A percentile compares a stretch with the other conserved stretches of the same genome.
phyloP scores from a whole-genome alignment of 2,113 vertebrate species.

The Megaleporinus macrocephalus region DNA sequence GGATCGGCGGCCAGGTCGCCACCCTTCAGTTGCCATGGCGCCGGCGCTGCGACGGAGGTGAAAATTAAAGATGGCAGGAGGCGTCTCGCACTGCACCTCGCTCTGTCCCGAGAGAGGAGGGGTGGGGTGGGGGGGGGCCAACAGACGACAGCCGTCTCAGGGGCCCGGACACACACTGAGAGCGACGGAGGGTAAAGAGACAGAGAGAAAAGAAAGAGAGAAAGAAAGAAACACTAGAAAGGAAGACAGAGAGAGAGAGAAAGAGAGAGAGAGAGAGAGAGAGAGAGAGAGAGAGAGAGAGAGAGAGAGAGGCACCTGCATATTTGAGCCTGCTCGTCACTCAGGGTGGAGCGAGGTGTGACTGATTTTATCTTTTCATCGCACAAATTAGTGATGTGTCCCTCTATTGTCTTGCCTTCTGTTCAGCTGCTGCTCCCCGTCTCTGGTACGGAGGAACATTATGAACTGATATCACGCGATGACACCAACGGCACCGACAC shows the following conservation, averaged over 20 bases:
- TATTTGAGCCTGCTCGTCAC: slow-evolving; percentile 65
- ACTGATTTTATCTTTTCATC: slow-evolving; percentile 57
- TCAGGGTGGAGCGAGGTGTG: slow-evolving; percentile 61
- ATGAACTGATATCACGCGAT: slow-evolving; percentile 24
- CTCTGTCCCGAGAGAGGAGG: slow-evolving; percentile 49
- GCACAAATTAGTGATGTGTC: slow-evolving; percentile 62
- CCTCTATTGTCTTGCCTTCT: slow-evolving; percentile 60
- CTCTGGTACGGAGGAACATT: slow-evolving; percentile 4
- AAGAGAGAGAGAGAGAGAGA: slow-evolving; percentile 39
- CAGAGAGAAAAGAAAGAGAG: slow-evolving; percentile 4
- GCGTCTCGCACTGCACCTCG: slow-evolving; percentile 62
- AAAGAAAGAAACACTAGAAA: slow-evolving; percentile 49
- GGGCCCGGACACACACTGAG: slow-evolving; percentile 54
- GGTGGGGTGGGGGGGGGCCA: slow-evolving; percentile 23
- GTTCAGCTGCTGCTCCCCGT: slow-evolving; percentile 18
- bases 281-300: slow-evolving; percentile 23
- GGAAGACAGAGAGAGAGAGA: neutral
- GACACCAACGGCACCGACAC: slow-evolving; percentile 29
- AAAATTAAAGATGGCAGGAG: slow-evolving; percentile 67
- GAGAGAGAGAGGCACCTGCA: slow-evolving; percentile 56
- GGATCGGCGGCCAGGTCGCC: slow-evolving; percentile 50
- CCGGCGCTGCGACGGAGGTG: slow-evolving; percentile 55
- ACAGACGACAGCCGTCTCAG: slow-evolving; percentile 60
- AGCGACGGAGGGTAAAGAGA: slow-evolving; percentile 21
- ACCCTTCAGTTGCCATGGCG: slow-evolving; percentile 60